A percentile compares a stretch with the other conserved stretches of the same genome.
Conservation (phyloP, 2,113 vertebrate species). For the Macrotis lagotis region DNA sequence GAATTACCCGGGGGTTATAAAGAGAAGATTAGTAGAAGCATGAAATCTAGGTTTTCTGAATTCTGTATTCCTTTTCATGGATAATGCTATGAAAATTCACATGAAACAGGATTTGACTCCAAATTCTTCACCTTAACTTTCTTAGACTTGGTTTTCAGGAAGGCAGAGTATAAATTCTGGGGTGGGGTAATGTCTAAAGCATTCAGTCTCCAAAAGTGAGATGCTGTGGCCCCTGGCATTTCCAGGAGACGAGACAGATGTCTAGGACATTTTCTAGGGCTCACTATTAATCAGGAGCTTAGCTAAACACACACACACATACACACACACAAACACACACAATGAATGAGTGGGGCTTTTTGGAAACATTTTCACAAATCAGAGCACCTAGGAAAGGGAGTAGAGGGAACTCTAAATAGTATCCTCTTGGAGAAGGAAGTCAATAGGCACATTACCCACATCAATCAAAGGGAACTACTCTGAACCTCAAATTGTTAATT, state of each 20-base stretch:
- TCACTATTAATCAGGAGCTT: background rate
- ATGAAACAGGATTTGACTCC: conserved; percentile 19
- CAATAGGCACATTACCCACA: background rate
- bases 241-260: background rate
- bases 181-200: background rate
- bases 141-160: conserved; percentile 22
- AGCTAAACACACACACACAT: background rate
- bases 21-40: conserved; percentile 18
- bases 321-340: background rate
- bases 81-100: conserved; percentile 1
- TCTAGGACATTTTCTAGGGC: background rate
- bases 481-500: background rate
- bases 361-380: background rate
- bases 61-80: background rate
- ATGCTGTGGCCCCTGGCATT: background rate
- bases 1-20: conserved; percentile 21
- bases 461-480: background rate
- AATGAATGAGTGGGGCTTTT: background rate
- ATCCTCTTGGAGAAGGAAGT: background rate
- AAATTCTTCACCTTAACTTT: conserved; percentile 25
- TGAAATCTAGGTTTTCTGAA: conserved; percentile 28
- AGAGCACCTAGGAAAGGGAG: background rate
- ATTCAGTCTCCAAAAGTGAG: background rate
- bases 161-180: background rate
- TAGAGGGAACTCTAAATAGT: background rate